Base-by-base conservation (phyloP, 37 sponge, comb jelly and placozoan genomes). In the Bolinopsis microptera region DNA sequence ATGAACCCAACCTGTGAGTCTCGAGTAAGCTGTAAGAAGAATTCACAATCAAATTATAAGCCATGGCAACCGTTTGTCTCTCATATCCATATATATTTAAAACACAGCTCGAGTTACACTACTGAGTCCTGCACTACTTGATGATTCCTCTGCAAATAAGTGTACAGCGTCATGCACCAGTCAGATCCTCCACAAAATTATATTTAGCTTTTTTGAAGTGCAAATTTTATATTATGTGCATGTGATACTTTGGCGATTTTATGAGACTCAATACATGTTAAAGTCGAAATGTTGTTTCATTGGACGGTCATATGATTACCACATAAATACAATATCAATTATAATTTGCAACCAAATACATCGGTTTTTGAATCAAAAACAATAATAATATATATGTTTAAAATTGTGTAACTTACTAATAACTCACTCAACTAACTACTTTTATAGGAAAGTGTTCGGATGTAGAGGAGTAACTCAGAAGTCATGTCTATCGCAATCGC, bases 401-500 rank as follows among this genome's bases (percentile, higher is more conserved):
- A n/a, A n/a, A n/a, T n/a, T n/a, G n/a, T n/a, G n/a, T n/a, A n/a
- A n/a, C n/a, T n/a, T n/a, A n/a, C n/a, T n/a, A n/a, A n/a, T n/a
- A n/a, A n/a, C n/a, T n/a, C n/a, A n/a, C n/a, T n/a, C n/a, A n/a
- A n/a, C n/a, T n/a, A n/a, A n/a, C n/a, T n/a, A n/a, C n/a, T n/a
- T n/a, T n/a, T n/a, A n/a, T n/a, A n/a, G n/a, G n/a, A n/a, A n/a
- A n/a, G n/a, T n/a, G n/a, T n/a, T 48, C 74, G 2, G 74, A 70
- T 70, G 74, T 70, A 70, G 74, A 70, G 74, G 30, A 37, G 75
- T 5, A 31, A n/a, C 13, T n/a, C 30, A 21, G 32, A 16, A 18
- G 31, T 9, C 93, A 98, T 97, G 98, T 95, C 97, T 0, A 95
- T 95, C 32, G 95, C 97, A 30, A 37, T 93, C 35, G 96, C 95